Evolutionary conservation across 2,797 vertebrate genomes (phyloP), one percentile per base, ranked within the genome.

Genomic region (Linurgus olivaceus): DNA sequence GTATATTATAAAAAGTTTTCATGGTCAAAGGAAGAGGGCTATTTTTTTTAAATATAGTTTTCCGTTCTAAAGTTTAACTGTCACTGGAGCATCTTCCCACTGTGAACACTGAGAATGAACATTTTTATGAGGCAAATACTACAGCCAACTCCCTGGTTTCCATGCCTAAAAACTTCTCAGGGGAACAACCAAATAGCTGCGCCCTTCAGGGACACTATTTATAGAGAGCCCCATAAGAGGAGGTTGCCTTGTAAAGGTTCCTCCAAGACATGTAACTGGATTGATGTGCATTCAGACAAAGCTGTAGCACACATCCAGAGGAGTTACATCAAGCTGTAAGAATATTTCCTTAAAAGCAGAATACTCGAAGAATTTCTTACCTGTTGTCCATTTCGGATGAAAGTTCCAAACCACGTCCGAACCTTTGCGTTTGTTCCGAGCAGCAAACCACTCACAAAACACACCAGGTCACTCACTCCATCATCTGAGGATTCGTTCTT

Each of bases 341-440:
- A 25, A 3, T 5, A 5, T 3, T 31, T 42, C 28, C 17, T 35
- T 6, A 19, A 79, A 72, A 90, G 16, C 35, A 86, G 17, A 74
- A 58, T 1, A 58, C 16, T 23, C 33, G 4, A 24, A 33, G 42
- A 2, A 18, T 33, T 84, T 38, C 97, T 96, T 71, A 99, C 99
- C 98, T 99, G 99, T 31, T 99, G 99, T 59, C 99, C 99, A 19
- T 99, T 99, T 87, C 99, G 98, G 89, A 99, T 99, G 92, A 99
- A 99, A 97, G 99, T 99, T 92, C 99, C 99, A 97, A 99, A 99
- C 99, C 99, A 99, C 24, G 99, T 99, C 24, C 99, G 98, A 82
- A 99, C 99, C 98, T 99, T 99, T 20, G 99, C 98, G 4, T 99
- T 99, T 63, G 99, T 99, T 44, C 99, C 99, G 45, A 99, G 98